Evolutionary conservation across 2,797 vertebrate species (phyloP).

Genomic region (Sternotherus odoratus): DNA sequence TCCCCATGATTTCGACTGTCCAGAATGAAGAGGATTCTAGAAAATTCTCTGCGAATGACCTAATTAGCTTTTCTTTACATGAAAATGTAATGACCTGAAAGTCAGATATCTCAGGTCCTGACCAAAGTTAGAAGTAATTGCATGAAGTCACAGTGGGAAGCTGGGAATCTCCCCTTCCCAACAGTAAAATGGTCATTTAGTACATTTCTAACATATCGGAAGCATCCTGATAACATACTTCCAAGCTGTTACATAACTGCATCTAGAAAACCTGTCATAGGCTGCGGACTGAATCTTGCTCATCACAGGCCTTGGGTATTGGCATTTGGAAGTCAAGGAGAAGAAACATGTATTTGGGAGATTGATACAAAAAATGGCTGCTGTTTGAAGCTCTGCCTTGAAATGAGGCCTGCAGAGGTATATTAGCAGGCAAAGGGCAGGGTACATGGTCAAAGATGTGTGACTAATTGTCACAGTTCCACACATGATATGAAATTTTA

Average conservation of each 20-base stretch:
- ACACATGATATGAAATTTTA: neutral
- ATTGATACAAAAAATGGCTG: neutral
- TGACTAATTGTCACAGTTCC: neutral
- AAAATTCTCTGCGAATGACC: neutral
- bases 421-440: neutral
- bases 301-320: neutral
- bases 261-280: neutral
- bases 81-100: conserved; percentile 11
- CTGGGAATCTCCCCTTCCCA: conserved; percentile 25
- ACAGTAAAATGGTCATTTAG: neutral
- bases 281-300: neutral
- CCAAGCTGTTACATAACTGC: neutral
- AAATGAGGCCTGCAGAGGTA: neutral
- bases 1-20: neutral
- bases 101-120: conserved; percentile 12
- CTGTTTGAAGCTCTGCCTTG: neutral
- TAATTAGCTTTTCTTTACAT: neutral
- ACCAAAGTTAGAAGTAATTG: conserved; percentile 41
- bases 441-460: neutral
- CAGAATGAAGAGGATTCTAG: neutral
- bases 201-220: neutral
- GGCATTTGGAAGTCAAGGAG: neutral
- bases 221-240: neutral
- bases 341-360: neutral
- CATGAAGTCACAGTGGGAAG: neutral